phyloP scores from a whole-genome alignment of 2,113 vertebrate species.

The Toxotes jaculatrix region DNA sequence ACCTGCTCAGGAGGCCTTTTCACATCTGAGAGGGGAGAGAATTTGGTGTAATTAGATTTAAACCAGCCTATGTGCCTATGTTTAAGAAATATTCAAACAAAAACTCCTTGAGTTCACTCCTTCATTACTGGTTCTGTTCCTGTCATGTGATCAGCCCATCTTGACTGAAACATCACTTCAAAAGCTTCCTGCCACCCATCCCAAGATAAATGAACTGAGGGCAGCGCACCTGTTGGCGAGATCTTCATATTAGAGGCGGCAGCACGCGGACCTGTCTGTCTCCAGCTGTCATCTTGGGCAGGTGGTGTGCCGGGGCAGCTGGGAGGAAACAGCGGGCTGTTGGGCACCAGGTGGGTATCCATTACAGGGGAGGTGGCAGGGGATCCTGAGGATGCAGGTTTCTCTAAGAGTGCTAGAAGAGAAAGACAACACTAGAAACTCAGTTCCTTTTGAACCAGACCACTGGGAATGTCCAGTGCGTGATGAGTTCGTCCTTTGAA shows the following conservation, averaged over 20 bases:
- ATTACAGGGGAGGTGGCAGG: conserved; percentile 66
- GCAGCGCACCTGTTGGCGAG: conserved; percentile 64
- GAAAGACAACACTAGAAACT: background rate
- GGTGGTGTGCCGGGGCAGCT: conserved; percentile 77
- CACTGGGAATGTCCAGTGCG: background rate
- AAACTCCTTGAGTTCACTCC: background rate
- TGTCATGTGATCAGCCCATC: conserved; percentile 7
- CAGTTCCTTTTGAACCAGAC: background rate
- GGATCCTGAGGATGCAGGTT: conserved; percentile 65
- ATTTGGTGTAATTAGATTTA: background rate
- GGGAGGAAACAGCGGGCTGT: conserved; percentile 76
- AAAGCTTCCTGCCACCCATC: conserved; percentile 17
- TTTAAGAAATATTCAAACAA: no score
- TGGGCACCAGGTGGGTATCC: conserved; percentile 79
- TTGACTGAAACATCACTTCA: background rate
- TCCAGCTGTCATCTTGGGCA: conserved; percentile 79
- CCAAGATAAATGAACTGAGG: conserved; percentile 9
- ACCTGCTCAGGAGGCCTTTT: conserved; percentile 67
- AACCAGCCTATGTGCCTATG: background rate
- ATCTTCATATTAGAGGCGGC: conserved; percentile 51
- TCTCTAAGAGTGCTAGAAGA: conserved; percentile 78
- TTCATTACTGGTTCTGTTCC: background rate
- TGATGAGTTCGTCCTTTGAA: background rate
- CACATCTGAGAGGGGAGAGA: conserved; percentile 67
- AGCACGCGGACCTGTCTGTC: conserved; percentile 53